Percentiles rank a stretch among this genome's conserved stretches.
phyloP scores from a whole-genome alignment of 2,888 invertebrate genomes.

The Allygus modestus region DNA sequence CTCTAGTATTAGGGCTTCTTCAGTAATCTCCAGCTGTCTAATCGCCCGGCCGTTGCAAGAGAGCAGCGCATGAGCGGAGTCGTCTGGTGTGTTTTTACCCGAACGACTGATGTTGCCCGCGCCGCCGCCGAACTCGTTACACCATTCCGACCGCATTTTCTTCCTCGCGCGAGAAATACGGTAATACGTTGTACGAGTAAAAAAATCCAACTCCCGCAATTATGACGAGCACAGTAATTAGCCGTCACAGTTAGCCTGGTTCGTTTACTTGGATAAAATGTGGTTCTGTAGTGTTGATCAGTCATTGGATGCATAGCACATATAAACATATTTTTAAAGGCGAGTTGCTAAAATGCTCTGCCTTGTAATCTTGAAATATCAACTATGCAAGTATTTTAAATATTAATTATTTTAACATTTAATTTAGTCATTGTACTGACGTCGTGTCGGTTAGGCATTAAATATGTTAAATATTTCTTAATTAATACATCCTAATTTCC shows the following conservation, averaged over 20 bases:
- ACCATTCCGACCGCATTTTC: slow-evolving; percentile 6
- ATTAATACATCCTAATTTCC: no score
- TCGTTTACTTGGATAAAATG: no score
- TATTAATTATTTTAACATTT: no score
- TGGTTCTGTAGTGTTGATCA: no score
- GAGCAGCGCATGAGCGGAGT: not conserved
- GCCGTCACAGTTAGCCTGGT: not conserved
- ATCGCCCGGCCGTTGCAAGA: not conserved
- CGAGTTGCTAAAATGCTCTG: no score
- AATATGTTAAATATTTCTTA: no score
- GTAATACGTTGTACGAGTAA: not conserved
- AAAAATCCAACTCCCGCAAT: not conserved
- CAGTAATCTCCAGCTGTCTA: not conserved
- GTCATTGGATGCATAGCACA: no score
- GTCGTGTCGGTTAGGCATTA: no score
- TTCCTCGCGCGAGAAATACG: not conserved
- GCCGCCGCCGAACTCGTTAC: slow-evolving; percentile 9
- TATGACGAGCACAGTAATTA: not conserved
- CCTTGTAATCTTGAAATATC: no score
- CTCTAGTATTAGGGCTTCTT: not conserved
- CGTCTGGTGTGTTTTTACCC: not conserved
- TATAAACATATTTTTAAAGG: no score
- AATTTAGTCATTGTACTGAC: no score
- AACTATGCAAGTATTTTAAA: no score
- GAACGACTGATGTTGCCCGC: not conserved